Percentiles rank a stretch among this genome's conserved stretches.
Evolutionary conservation across 2,888 invertebrate species (phyloP).

Genomic region (Pterostichus niger): DNA sequence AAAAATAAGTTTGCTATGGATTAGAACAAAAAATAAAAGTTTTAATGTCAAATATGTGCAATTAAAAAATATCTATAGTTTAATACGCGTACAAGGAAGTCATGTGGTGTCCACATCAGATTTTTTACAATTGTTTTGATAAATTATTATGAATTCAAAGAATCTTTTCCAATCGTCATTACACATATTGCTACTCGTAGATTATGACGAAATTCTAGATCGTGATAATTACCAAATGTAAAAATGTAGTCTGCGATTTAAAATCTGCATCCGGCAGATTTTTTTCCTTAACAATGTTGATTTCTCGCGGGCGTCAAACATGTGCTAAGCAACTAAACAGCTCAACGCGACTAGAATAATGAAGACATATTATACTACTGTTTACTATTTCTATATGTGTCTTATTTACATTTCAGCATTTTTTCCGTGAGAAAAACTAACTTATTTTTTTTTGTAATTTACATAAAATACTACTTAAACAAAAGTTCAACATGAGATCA

Average conservation of each 20-base stretch:
- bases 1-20: no score
- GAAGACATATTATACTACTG: constrained; percentile 18
- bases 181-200: no score
- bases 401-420: constrained; percentile 38
- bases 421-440: constrained; percentile 3
- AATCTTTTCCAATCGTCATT: no score
- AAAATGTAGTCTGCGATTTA: neutral
- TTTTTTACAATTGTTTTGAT: no score
- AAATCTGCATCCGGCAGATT: constrained; percentile 21
- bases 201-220: no score
- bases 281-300: constrained; percentile 4
- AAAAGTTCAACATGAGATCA: constrained; percentile 63
- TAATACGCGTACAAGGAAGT: no score
- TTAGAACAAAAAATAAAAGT: no score
- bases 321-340: constrained; percentile 30
- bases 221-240: no score
- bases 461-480: constrained; percentile 46
- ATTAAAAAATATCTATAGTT: no score
- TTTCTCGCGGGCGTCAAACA: constrained; percentile 25
- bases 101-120: no score
- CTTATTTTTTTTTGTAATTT: constrained; percentile 33
- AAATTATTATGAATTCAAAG: no score
- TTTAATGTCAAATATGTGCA: no score
- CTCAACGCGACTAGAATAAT: constrained; percentile 16
- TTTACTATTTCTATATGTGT: constrained; percentile 19